Conservation (phyloP, 2,113 vertebrate species). For the Tapirus terrestris region DNA sequence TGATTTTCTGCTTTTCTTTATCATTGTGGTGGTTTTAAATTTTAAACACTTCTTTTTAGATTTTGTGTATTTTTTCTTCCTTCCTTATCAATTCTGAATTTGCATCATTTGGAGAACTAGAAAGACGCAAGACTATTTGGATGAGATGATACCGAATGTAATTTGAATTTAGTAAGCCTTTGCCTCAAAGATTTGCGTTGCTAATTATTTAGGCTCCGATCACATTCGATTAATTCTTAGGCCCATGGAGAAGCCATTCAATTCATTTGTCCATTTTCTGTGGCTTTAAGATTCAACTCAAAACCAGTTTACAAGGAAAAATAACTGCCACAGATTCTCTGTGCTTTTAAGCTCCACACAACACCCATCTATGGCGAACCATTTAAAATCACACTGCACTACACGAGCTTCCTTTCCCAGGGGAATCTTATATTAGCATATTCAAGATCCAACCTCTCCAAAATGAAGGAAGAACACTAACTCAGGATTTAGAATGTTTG, state of each 20-base stretch:
- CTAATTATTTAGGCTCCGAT: constrained; percentile 50
- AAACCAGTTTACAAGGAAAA: constrained; percentile 50
- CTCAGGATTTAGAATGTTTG: background rate
- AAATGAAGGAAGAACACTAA: constrained; percentile 46
- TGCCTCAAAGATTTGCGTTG: constrained; percentile 23
- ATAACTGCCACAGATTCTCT: background rate
- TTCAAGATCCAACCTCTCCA: background rate
- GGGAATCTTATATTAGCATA: background rate
- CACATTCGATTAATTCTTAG: constrained; percentile 46
- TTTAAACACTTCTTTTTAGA: background rate
- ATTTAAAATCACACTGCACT: constrained; percentile 33
- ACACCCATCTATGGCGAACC: background rate
- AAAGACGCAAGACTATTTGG: background rate
- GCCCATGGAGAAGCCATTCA: background rate
- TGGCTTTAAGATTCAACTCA: constrained; percentile 49
- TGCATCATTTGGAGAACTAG: background rate
- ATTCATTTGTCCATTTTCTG: constrained; percentile 49
- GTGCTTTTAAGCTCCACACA: background rate
- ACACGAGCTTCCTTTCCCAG: background rate
- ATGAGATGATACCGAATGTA: background rate
- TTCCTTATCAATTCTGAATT: background rate
- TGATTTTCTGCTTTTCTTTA: constrained; percentile 3
- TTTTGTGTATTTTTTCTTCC: background rate
- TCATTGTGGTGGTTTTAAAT: background rate
- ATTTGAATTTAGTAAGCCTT: constrained; percentile 25